Evolutionary conservation across 2,797 vertebrate genomes (phyloP), one percentile per base, ranked within the genome.

Genomic region (Heterohyrax brucei): DNA sequence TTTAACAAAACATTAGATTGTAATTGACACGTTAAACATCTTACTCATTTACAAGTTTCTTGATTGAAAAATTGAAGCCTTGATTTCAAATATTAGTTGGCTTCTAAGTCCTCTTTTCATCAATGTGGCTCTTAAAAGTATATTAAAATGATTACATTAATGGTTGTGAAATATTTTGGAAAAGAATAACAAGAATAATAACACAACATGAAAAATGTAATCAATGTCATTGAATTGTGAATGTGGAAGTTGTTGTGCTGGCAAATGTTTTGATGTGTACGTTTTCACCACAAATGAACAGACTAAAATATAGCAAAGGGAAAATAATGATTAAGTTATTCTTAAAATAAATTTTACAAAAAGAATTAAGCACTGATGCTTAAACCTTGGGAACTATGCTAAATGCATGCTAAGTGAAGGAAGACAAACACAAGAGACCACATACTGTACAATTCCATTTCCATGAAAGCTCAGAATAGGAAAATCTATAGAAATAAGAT

Each of bases 41-140:
- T 75, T 91, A 53, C 73, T 78, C 59, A 22, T 88, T 79, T 80
- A 44, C 62, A 84, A n/a, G n/a, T 79, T 89, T 82, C 70, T 87
- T 75, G 72, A 62, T 53, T 90, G 21, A 48, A 84, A 48, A 75
- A 33, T 62, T 62, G 1, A 48, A 50, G 39, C 8, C 39, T 90
- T 68, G 24, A 81, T 81, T 95, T 90, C 61, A 86, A 90, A 64
- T 62, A 80, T 64, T 79, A 56, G 66, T 73, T 85, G 33, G 79
- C 44, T 59, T 10, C 26, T 84, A 3, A 88, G 1, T 61, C 18
- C 48, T 75, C 48, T 91, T 89, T 91, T 93, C 24, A 50, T 81
- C 13, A 81, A 8, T 87, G 22, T 84, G 73, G 56, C 44, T 93
- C 73, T 86, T 86, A 33, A 80, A 66, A 94, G 33, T 93, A 84